A percentile compares a stretch with the other conserved stretches of the same genome.
phyloP scores from a whole-genome alignment of 1,140 invertebrate species.

The Arion vulgaris region DNA sequence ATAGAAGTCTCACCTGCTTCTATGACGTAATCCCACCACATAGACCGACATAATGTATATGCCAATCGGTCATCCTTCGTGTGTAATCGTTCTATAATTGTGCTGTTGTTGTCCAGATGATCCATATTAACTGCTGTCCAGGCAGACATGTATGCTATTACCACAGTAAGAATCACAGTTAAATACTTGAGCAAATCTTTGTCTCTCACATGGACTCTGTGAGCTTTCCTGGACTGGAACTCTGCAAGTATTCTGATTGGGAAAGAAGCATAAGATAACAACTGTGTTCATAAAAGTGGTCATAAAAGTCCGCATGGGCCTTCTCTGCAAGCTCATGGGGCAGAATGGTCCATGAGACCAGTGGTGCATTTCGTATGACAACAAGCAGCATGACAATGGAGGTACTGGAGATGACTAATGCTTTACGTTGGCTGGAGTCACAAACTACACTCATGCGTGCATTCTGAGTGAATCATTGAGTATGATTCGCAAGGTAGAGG shows the following conservation, averaged over 20 bases:
- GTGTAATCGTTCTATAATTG: constrained; percentile 72
- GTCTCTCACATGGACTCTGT: constrained; percentile 89
- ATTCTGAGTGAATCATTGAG: too few relatives aligned
- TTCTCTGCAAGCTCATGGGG: too few relatives aligned
- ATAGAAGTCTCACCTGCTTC: constrained; percentile 77
- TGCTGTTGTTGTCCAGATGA: constrained; percentile 53
- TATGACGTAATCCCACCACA: constrained; percentile 92
- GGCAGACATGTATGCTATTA: constrained; percentile 87
- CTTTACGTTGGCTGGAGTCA: too few relatives aligned
- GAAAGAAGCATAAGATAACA: not conserved
- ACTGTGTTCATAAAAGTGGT: too few relatives aligned
- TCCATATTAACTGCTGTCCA: constrained; percentile 81
- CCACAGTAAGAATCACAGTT: constrained; percentile 82
- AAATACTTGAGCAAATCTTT: constrained; percentile 88
- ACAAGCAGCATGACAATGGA: too few relatives aligned
- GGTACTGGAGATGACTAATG: too few relatives aligned
- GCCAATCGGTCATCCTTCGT: constrained; percentile 73
- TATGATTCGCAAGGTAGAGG: too few relatives aligned
- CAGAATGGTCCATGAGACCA: too few relatives aligned
- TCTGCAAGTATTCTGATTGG: constrained; percentile 76
- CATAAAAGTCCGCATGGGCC: too few relatives aligned
- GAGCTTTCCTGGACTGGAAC: constrained; percentile 88
- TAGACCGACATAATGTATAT: constrained; percentile 81
- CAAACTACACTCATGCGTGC: too few relatives aligned
- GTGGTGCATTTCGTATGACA: too few relatives aligned